A percentile compares a stretch with the other conserved stretches of the same genome.
phyloP scores from a whole-genome alignment of 2,888 invertebrate species.

The Volucella bombylans region DNA sequence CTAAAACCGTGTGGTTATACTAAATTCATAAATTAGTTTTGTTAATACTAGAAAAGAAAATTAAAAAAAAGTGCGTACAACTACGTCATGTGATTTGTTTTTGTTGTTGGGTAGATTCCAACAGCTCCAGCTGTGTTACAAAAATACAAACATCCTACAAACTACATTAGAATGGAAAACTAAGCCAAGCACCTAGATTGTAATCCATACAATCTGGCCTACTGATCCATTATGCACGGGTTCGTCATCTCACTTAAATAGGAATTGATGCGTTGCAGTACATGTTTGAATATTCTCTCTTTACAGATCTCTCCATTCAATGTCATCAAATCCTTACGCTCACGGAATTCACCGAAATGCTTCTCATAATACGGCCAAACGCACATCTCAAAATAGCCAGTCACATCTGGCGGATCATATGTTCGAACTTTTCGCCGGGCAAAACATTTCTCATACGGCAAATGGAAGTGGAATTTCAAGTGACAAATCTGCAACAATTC shows the following conservation, averaged over 20 bases:
- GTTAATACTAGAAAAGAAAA: constrained; percentile 42
- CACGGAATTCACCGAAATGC: constrained; percentile 83
- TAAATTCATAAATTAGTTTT: constrained; percentile 60
- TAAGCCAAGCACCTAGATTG: background rate
- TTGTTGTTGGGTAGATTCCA: constrained; percentile 17
- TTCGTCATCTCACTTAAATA: constrained; percentile 79
- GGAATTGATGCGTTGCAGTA: constrained; percentile 78
- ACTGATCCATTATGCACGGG: constrained; percentile 80
- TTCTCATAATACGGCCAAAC: constrained; percentile 94
- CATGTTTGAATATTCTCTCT: constrained; percentile 81
- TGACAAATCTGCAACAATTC: constrained; percentile 87
- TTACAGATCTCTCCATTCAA: constrained; percentile 81
- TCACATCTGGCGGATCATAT: constrained; percentile 94
- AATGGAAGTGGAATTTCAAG: constrained; percentile 88
- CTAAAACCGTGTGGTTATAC: constrained; percentile 40
- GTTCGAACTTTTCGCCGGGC: constrained; percentile 85
- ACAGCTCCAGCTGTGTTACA: constrained; percentile 56
- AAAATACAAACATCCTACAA: constrained; percentile 67
- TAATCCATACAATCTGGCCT: constrained; percentile 39
- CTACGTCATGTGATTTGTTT: constrained; percentile 34
- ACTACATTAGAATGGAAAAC: constrained; percentile 22
- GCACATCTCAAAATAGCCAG: constrained; percentile 92
- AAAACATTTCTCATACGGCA: constrained; percentile 87
- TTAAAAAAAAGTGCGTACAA: constrained; percentile 34
- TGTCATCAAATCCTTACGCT: constrained; percentile 80